Evolutionary conservation across 2,797 vertebrate species (phyloP).

Genomic region (Zalophus californianus): DNA sequence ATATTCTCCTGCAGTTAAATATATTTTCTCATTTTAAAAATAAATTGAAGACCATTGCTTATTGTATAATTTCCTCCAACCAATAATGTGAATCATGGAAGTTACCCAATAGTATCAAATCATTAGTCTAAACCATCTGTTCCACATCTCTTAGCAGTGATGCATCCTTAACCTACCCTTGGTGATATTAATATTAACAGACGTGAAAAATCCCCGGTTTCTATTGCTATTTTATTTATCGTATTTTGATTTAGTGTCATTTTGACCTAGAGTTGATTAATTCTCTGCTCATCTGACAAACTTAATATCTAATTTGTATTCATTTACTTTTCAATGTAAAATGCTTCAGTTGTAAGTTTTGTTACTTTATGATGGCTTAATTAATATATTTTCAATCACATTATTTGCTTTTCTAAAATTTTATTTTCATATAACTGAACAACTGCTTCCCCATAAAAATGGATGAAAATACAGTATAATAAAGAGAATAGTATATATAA

Average conservation of each 20-base stretch:
- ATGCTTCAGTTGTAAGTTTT: constrained; percentile 31
- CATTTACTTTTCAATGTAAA: constrained; percentile 49
- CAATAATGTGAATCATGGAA: constrained; percentile 62
- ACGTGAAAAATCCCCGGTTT: constrained; percentile 40
- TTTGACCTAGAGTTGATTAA: constrained; percentile 52
- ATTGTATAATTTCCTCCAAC: constrained; percentile 46
- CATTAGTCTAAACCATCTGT: constrained; percentile 71
- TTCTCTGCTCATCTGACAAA: constrained; percentile 49
- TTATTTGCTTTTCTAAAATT: constrained; percentile 2
- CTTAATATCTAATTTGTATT: constrained; percentile 68
- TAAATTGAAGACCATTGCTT: constrained; percentile 45
- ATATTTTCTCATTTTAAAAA: constrained; percentile 32
- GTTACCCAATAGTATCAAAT: constrained; percentile 41
- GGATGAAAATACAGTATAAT: neutral
- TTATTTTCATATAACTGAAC: constrained; percentile 29
- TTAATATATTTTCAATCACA: constrained; percentile 10
- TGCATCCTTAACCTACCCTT: constrained; percentile 61
- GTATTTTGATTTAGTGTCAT: constrained; percentile 29
- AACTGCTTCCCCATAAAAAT: neutral
- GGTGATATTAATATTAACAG: constrained; percentile 54
- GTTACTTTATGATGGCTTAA: neutral
- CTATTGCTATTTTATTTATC: constrained; percentile 58
- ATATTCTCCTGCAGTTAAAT: neutral
- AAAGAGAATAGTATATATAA: neutral
- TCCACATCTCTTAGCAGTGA: neutral